These are phyloP conservation scores for Serinus canaria DNA, from an alignment of 2,113 vertebrate species.

Conservation along the genomic window DNA sequence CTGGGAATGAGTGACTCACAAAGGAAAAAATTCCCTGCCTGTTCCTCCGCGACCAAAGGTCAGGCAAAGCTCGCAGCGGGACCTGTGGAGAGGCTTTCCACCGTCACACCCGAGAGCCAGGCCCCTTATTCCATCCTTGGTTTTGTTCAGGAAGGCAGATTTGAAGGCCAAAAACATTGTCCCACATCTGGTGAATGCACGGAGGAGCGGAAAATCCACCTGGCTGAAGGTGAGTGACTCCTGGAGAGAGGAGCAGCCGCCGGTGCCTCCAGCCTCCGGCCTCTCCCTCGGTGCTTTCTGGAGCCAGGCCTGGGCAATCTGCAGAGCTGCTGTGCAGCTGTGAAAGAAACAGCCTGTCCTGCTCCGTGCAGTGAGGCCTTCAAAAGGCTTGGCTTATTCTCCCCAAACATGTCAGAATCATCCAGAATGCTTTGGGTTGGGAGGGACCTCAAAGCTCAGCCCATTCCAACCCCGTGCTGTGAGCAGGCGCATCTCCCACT, in stretches of 20 bases:
- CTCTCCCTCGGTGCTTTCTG: fast-evolving
- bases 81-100: neutral
- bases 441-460: neutral
- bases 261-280: neutral
- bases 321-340: neutral
- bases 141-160: neutral
- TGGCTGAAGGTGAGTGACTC: neutral
- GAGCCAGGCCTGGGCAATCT: neutral
- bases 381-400: neutral
- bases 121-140: neutral
- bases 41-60: conserved; percentile 6
- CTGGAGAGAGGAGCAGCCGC: neutral
- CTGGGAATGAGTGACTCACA: neutral
- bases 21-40: conserved; percentile 24
- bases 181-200: neutral
- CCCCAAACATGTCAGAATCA: neutral
- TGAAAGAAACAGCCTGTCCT: neutral
- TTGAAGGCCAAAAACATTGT: neutral
- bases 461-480: neutral
- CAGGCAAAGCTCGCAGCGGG: neutral
- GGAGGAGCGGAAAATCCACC: neutral
- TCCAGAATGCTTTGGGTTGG: neutral
- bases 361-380: neutral
- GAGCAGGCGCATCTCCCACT: neutral
- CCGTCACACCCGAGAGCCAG: neutral